A percentile compares a stretch with the other conserved stretches of the same genome.
These are phyloP conservation scores for Coptotermes formosanus DNA, from an alignment of 1,140 invertebrate genomes.

Conservation along the genomic window DNA sequence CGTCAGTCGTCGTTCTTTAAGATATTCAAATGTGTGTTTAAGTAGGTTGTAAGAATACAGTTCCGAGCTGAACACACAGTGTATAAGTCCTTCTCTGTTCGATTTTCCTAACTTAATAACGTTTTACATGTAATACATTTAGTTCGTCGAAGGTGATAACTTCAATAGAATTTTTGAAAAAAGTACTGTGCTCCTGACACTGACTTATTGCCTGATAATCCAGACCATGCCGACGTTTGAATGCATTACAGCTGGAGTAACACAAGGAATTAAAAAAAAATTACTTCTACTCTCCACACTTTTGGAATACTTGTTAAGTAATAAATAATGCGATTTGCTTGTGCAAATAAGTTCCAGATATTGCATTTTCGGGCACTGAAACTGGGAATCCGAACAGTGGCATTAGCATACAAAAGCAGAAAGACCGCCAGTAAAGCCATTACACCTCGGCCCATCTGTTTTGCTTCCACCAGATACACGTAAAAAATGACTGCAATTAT, in stretches of 20 bases:
- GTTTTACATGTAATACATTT: background rate
- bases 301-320: no score
- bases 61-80: background rate
- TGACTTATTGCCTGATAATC: background rate
- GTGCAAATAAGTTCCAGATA: no score
- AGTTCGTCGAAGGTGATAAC: background rate
- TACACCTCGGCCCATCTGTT: no score
- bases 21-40: background rate
- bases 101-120: background rate
- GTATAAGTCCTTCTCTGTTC: background rate
- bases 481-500: background rate
- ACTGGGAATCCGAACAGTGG: no score
- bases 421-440: no score
- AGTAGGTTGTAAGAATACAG: slow-evolving; percentile 7
- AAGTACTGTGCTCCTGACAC: background rate
- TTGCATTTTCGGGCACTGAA: no score
- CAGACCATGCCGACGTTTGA: background rate
- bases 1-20: background rate
- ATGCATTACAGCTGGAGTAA: no score
- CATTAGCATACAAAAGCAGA: no score
- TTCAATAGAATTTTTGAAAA: background rate
- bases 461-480: no score
- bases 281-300: no score
- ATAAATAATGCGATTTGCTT: no score
- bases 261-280: no score